Base-by-base conservation (phyloP, 2,888 invertebrate species). In the Xestia sexstrigata region DNA sequence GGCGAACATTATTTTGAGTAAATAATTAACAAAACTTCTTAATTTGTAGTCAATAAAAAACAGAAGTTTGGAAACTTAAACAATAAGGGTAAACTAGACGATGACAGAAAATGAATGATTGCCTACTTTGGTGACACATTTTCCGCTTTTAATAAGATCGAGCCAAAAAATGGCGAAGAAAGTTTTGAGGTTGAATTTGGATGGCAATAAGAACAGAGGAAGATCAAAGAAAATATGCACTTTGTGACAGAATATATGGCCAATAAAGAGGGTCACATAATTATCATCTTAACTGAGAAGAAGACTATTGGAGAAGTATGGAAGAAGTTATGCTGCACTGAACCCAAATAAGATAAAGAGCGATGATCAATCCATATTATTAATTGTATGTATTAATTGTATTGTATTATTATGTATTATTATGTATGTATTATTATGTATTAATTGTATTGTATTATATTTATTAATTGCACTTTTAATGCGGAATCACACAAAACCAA, bases 1-100 rank as follows among this genome's bases (percentile, higher is more conserved):
- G 26, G 42, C 49, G 20, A 39, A 72, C 76, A 81, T 82, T 85
- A 88, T 85, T 88, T 85, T 72, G 69, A 76, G 73, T 67, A 71
- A 87, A 87, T 82, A 85, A 81, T 86, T 83, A 74, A 52, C 42
- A 69, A 45, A 88, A 90, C 83, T 90, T 85, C 71, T 82, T 78
- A 84, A 87, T 86, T 88, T 81, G 52, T 35, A 85, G 85, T 80
- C 86, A 80, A 90, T 90, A 87, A 88, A 88, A 88, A 79, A 79
- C 87, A 90, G 86, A 86, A 86, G 82, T 89, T 87, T 67, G 70
- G 23, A 70, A 81, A 79, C 70, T 85, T 74, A 55, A 74, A 78
- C 73, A 83, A 85, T 76, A 76, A 77, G 55, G 39, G 15, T 35
- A 68, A 60, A 65, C 65, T 39, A 76, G 74, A 26, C 7, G 73